phyloP scores from a whole-genome alignment of 2,113 vertebrate genomes.

The Barbus barbus region DNA sequence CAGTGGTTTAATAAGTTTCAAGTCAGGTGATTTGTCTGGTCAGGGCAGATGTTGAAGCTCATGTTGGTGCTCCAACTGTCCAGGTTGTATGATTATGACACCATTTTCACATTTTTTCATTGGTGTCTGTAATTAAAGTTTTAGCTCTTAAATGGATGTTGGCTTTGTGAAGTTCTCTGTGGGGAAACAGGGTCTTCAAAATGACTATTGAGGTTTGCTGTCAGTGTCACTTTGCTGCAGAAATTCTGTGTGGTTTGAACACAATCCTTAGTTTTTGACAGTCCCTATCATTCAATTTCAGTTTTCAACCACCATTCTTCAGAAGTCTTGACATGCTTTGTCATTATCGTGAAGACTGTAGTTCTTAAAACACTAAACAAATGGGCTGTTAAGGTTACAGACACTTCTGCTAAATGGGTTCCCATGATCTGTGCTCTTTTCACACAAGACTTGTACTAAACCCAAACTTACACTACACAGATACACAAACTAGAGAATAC shows the following conservation, averaged over 20 bases:
- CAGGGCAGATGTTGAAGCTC: neutral
- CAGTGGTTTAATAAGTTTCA: too few relatives aligned
- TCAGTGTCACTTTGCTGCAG: neutral
- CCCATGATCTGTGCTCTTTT: neutral
- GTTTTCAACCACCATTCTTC: neutral
- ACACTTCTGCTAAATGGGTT: neutral
- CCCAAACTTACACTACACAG: too few relatives aligned
- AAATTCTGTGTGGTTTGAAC: neutral
- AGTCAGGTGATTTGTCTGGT: too few relatives aligned
- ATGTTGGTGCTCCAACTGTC: neutral
- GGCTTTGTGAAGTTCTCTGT: neutral
- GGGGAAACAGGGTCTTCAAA: neutral
- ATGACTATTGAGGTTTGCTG: neutral
- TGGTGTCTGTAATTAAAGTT: neutral
- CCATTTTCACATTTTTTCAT: neutral
- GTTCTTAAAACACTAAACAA: neutral
- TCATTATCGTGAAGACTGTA: too few relatives aligned
- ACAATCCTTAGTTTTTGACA: neutral
- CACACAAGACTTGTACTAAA: too few relatives aligned
- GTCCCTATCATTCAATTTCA: neutral
- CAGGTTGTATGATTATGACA: neutral
- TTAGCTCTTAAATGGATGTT: neutral
- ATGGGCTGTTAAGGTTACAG: neutral
- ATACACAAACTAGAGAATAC: too few relatives aligned
- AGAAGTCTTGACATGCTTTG: neutral